Evolutionary conservation across 2,888 invertebrate species (phyloP).

Genomic region (Oligia fasciuncula): DNA sequence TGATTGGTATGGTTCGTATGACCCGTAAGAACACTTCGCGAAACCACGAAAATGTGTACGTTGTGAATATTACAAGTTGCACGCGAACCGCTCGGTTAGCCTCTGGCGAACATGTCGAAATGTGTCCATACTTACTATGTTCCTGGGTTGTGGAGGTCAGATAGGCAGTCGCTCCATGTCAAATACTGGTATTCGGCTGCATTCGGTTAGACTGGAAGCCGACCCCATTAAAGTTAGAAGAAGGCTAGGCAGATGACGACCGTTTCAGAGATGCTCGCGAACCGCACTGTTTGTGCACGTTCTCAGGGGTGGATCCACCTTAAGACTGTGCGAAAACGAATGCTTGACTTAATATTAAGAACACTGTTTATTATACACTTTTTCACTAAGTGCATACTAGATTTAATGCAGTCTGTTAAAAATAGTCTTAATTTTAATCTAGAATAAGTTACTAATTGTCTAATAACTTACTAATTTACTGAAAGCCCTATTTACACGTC

Average conservation of each 20-base stretch:
- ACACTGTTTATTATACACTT: background rate
- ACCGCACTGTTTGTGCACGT: background rate
- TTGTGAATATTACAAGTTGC: background rate
- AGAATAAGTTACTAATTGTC: constrained; percentile 12
- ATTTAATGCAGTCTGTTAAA: background rate
- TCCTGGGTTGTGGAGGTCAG: background rate
- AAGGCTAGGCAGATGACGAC: background rate
- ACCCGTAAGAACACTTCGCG: background rate
- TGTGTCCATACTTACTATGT: background rate
- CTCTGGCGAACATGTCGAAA: background rate
- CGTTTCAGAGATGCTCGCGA: no score
- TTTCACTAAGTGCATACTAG: background rate
- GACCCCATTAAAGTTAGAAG: background rate
- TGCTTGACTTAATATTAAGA: background rate
- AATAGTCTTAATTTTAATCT: constrained; percentile 3
- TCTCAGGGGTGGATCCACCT: background rate
- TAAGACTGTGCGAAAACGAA: constrained; percentile 1
- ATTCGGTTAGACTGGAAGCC: background rate
- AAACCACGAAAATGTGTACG: no score
- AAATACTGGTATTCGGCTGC: background rate
- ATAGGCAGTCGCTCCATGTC: background rate
- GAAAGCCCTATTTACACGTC: background rate
- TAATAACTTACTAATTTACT: background rate
- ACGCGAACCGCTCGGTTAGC: background rate
- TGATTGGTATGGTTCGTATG: background rate